Evolutionary conservation across 2,888 invertebrate genomes (phyloP).

Genomic region (Macropis europaea): DNA sequence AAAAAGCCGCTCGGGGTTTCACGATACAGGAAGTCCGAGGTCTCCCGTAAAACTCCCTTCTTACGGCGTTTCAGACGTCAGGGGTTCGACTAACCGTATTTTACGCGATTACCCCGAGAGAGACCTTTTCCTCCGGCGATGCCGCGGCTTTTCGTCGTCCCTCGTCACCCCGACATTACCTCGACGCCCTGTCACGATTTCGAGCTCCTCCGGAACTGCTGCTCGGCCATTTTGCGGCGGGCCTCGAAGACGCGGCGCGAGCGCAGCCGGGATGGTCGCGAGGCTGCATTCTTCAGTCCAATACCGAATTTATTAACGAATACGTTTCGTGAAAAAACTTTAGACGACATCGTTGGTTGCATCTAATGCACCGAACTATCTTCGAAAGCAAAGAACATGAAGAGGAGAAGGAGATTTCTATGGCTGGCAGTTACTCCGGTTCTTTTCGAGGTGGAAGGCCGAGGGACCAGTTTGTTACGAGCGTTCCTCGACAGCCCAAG

Average conservation of each 20-base stretch:
- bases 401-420: slow-evolving; percentile 11
- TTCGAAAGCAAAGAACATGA: not conserved
- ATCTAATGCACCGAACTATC: too few species aligned
- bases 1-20: not conserved
- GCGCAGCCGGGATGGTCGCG: too few species aligned
- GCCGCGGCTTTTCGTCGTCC: not conserved
- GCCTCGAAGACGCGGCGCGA: too few species aligned
- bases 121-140: not conserved
- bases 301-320: too few species aligned
- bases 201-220: too few species aligned
- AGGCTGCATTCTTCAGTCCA: too few species aligned
- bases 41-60: not conserved
- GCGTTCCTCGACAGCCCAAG: slow-evolving; percentile 50
- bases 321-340: too few species aligned
- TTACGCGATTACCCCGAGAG: not conserved
- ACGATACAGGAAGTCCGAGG: slow-evolving; percentile 26
- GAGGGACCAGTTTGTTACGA: slow-evolving; percentile 58
- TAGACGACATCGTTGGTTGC: too few species aligned
- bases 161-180: too few species aligned
- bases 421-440: slow-evolving; percentile 16
- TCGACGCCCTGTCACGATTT: too few species aligned
- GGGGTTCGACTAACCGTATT: slow-evolving; percentile 14
- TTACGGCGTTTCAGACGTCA: too few species aligned
- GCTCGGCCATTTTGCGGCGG: too few species aligned
- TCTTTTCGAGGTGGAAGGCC: slow-evolving; percentile 42